These are phyloP conservation scores for Lemur catta DNA, from an alignment of 2,797 vertebrate species.

Conservation along the genomic window DNA sequence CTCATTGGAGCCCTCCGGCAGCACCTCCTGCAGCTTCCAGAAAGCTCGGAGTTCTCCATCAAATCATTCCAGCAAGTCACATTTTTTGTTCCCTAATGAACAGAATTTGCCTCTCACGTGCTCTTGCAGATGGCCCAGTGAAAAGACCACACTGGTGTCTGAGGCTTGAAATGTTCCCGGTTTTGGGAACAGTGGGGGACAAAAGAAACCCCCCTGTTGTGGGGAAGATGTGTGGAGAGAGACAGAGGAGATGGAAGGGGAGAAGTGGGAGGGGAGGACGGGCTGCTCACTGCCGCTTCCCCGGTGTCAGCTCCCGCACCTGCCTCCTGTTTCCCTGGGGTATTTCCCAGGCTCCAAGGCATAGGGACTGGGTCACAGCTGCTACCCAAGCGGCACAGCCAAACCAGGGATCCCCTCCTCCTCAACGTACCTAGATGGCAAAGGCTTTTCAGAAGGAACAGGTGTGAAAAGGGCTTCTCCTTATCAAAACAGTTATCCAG, in stretches of 20 bases:
- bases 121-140: constrained; percentile 70
- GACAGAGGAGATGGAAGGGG: background rate
- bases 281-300: background rate
- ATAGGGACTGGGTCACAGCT: background rate
- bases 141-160: constrained; percentile 43
- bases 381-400: background rate
- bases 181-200: too few species aligned
- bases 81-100: constrained; percentile 68
- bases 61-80: constrained; percentile 66
- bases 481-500: background rate
- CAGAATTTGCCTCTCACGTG: constrained; percentile 69
- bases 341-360: background rate
- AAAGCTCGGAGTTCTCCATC: constrained; percentile 1
- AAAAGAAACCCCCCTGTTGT: background rate
- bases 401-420: background rate
- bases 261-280: background rate
- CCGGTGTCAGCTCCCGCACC: rapidly evolving
- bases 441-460: background rate
- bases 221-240: background rate
- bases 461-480: background rate
- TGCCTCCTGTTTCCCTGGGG: background rate
- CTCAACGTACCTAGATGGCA: background rate
- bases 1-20: constrained; percentile 7
- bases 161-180: background rate
- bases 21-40: background rate